Percentiles rank a stretch among this genome's conserved stretches.
phyloP scores from a whole-genome alignment of 2,888 invertebrate genomes.

The Coleophora deauratella region DNA sequence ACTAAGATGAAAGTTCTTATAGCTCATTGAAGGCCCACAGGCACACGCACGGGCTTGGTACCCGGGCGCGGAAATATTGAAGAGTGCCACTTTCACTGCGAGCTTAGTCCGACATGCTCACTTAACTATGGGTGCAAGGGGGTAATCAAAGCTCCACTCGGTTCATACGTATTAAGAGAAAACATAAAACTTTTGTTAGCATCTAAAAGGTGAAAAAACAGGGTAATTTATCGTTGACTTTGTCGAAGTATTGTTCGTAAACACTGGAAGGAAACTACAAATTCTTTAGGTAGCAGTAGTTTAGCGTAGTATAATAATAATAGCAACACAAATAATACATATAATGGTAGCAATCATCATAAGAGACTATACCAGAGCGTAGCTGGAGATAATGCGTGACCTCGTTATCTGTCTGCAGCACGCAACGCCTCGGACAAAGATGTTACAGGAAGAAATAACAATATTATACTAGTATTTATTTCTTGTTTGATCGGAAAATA shows the following conservation, averaged over 20 bases:
- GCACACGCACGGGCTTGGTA: conserved; percentile 2
- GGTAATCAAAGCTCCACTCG: conserved; percentile 36
- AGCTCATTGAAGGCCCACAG: conserved; percentile 34
- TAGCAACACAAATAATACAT: no score
- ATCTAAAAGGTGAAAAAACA: no score
- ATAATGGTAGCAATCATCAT: no score
- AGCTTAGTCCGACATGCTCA: conserved; percentile 30
- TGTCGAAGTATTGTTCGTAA: no score
- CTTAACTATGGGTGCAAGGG: conserved; percentile 19
- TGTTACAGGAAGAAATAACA: conserved; percentile 27
- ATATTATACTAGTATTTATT: conserved; percentile 7
- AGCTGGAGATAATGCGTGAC: conserved; percentile 38
- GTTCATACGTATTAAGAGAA: background rate
- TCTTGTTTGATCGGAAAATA: no score
- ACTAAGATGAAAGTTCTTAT: conserved; percentile 11
- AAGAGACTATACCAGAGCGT: no score
- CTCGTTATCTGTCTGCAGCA: conserved; percentile 44
- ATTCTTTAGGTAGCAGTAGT: no score
- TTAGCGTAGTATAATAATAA: no score
- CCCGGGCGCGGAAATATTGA: conserved; percentile 37
- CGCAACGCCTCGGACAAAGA: conserved; percentile 33
- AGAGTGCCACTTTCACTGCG: conserved; percentile 44
- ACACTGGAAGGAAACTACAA: no score
- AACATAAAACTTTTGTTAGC: no score
- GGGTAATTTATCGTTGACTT: no score